These are phyloP conservation scores for Patiria miniata DNA, from an alignment of 35 echinoderm and acorn worm genomes.

Conservation along the genomic window DNA sequence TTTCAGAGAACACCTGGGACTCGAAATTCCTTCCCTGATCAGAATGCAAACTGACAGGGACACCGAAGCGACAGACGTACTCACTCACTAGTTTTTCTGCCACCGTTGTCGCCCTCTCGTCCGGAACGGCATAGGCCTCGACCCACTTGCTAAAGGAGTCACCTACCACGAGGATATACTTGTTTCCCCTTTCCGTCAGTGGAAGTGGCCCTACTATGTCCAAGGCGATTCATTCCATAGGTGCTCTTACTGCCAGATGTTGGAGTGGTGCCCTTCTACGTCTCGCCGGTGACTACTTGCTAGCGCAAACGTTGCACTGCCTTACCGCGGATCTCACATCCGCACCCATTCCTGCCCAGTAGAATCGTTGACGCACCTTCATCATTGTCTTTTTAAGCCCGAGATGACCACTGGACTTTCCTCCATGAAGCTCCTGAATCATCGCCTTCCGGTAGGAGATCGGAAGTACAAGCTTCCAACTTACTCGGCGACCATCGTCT, in stretches of 20 bases:
- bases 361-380: slow-evolving; percentile 43
- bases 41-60: not conserved
- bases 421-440: slow-evolving; percentile 36
- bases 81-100: slow-evolving; percentile 4
- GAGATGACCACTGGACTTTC: slow-evolving; percentile 46
- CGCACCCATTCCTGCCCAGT: slow-evolving; percentile 47
- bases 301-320: slow-evolving; percentile 47
- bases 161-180: slow-evolving; percentile 59
- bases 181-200: slow-evolving; percentile 40
- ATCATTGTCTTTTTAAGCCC: slow-evolving; percentile 47
- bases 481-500: slow-evolving; percentile 24
- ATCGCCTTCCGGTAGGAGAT: not conserved
- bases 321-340: slow-evolving; percentile 34
- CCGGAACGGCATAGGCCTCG: slow-evolving; percentile 71
- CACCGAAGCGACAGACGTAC: slow-evolving; percentile 10
- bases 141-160: slow-evolving; percentile 59
- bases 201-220: slow-evolving; percentile 71
- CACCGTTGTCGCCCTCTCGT: slow-evolving; percentile 22
- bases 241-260: slow-evolving; percentile 9
- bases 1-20: slow-evolving; percentile 40
- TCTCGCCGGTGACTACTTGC: slow-evolving; percentile 20
- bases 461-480: slow-evolving; percentile 51
- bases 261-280: slow-evolving; percentile 42
- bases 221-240: slow-evolving; percentile 74
- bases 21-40: slow-evolving; percentile 75